Evolutionary conservation across 1,140 invertebrate genomes (phyloP).

Genomic region (Oreohelix idahoensis): DNA sequence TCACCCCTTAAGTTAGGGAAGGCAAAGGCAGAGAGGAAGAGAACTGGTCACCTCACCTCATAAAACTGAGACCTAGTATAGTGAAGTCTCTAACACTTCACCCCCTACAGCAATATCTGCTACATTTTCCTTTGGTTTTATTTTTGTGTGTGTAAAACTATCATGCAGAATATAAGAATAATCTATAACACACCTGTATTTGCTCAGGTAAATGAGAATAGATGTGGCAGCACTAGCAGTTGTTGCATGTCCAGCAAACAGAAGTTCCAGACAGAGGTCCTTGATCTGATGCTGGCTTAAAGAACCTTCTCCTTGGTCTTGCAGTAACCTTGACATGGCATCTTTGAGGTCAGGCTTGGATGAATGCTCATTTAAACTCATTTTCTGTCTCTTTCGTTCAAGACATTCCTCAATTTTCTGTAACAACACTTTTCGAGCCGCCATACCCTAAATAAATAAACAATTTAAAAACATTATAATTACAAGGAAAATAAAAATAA

Average conservation of each 20-base stretch:
- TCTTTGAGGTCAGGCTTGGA: conserved; percentile 31
- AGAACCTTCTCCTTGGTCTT: conserved; percentile 36
- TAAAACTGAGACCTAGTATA: no score
- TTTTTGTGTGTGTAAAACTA: no score
- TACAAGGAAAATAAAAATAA: neutral
- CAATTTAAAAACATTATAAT: neutral
- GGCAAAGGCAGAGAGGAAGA: no score
- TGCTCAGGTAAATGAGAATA: conserved; percentile 51
- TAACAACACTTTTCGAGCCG: conserved; percentile 51
- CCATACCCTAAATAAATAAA: conserved; percentile 52
- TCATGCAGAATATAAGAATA: neutral
- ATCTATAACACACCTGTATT: conserved; percentile 39
- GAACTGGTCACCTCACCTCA: no score
- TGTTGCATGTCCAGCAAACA: conserved; percentile 61
- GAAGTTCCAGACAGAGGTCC: conserved; percentile 54
- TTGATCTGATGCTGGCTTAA: conserved; percentile 49
- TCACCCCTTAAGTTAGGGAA: no score
- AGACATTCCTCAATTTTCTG: conserved; percentile 56
- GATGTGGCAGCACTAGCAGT: conserved; percentile 57
- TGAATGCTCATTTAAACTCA: neutral
- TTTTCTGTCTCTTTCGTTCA: conserved; percentile 25
- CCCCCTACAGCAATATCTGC: no score
- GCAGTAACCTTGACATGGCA: conserved; percentile 52
- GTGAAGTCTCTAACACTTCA: no score
- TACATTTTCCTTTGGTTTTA: no score